Percentiles rank a stretch among this genome's conserved stretches.
Conservation (phyloP, 2,888 invertebrate genomes). For the Liodrosophila aerea region DNA sequence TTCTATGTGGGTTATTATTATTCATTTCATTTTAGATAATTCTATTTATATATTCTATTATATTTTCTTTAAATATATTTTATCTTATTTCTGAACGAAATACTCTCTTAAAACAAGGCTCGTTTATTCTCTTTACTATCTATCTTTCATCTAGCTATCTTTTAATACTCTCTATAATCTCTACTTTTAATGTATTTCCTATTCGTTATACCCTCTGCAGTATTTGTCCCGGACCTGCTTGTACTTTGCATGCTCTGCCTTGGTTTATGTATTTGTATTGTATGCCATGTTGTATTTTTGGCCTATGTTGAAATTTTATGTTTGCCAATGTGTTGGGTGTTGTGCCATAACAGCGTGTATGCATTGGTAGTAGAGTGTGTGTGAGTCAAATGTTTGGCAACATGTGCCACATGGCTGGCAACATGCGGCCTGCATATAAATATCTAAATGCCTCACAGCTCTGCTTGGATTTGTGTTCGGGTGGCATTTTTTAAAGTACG, state of each 20-base stretch:
- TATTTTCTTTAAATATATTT: no score
- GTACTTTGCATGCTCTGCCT: conserved; percentile 27
- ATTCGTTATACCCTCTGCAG: conserved; percentile 3
- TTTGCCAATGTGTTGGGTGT: conserved; percentile 74
- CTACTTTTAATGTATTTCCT: conserved; percentile 15
- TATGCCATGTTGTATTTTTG: conserved; percentile 68
- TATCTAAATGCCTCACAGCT: conserved; percentile 41
- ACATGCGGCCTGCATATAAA: conserved; percentile 75
- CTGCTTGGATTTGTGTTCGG: conserved; percentile 39
- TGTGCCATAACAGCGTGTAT: conserved; percentile 44
- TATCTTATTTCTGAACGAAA: no score
- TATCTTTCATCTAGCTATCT: no score
- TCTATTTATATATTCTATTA: no score
- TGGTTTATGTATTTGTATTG: conserved; percentile 59
- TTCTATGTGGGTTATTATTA: no score
- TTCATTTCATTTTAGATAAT: no score
- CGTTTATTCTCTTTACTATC: no score
- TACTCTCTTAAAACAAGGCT: no score
- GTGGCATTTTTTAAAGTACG: background rate
- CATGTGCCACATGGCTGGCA: conserved; percentile 66
- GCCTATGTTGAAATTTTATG: conserved; percentile 78
- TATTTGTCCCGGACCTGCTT: conserved; percentile 3
- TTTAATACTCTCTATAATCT: background rate
- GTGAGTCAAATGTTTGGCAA: conserved; percentile 64
- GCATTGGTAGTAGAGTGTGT: conserved; percentile 8